phyloP scores from a whole-genome alignment of 2,113 vertebrate genomes.

The Tupaia chinensis region DNA sequence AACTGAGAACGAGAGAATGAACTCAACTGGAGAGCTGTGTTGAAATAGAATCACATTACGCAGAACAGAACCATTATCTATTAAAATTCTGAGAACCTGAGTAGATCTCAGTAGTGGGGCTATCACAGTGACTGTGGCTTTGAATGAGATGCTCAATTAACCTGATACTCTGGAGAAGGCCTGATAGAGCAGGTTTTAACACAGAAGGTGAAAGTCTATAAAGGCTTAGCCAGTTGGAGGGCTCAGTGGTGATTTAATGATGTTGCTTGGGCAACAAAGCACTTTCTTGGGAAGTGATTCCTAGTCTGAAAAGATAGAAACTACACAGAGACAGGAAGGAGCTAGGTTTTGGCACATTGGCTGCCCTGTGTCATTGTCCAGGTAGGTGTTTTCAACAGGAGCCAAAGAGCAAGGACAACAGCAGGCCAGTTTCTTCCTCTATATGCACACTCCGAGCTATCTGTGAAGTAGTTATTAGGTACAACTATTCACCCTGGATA shows the following conservation, averaged over 20 bases:
- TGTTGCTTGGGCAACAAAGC: neutral
- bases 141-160: constrained; percentile 20
- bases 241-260: neutral
- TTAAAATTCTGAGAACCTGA: neutral
- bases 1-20: constrained; percentile 9
- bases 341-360: fast-evolving
- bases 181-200: neutral
- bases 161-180: neutral
- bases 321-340: neutral
- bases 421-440: neutral
- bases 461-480: neutral
- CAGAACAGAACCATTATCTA: neutral
- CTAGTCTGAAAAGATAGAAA: neutral
- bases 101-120: neutral
- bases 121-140: neutral
- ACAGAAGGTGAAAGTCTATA: neutral
- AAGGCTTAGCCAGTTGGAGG: neutral
- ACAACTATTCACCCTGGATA: neutral
- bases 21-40: neutral
- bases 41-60: constrained; percentile 46
- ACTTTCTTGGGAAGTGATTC: constrained; percentile 14
- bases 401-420: neutral
- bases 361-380: neutral
- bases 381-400: neutral
- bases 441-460: neutral